A percentile compares a stretch with the other conserved stretches of the same genome.
Evolutionary conservation across 2,113 vertebrate species (phyloP).

Genomic region (Haplotaxodon microlepis): DNA sequence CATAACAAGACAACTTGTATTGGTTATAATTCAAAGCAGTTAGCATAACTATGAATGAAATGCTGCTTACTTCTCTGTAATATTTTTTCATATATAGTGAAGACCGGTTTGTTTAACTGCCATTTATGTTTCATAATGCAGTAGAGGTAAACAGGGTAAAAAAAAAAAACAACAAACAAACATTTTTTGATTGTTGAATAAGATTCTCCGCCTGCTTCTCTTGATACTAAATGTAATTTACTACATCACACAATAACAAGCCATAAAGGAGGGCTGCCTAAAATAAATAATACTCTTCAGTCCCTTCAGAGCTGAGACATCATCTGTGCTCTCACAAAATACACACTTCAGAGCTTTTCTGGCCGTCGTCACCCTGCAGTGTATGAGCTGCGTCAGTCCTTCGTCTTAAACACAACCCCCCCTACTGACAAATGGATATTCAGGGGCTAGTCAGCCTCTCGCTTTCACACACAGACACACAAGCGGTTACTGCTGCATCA

Average conservation of each 20-base stretch:
- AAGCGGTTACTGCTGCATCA: slow-evolving; percentile 10
- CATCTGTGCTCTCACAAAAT: background rate
- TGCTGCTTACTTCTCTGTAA: background rate
- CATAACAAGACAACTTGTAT: background rate
- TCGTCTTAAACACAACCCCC: background rate
- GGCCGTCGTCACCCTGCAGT: background rate
- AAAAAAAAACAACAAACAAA: accelerated
- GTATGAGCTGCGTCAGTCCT: background rate
- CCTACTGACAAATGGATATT: background rate
- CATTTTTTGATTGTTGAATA: background rate
- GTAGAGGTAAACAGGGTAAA: background rate
- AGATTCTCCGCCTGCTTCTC: background rate
- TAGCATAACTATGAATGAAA: background rate
- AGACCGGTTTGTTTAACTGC: background rate
- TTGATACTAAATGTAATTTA: background rate
- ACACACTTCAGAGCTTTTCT: background rate
- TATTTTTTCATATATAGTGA: background rate
- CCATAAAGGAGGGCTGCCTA: background rate
- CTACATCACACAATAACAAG: background rate
- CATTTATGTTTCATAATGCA: background rate
- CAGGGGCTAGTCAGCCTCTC: background rate
- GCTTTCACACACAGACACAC: background rate
- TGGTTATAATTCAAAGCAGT: background rate
- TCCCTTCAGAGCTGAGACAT: background rate
- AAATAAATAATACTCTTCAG: background rate